phyloP scores from a whole-genome alignment of 2,113 vertebrate species.

The Hippocampus barbouri region DNA sequence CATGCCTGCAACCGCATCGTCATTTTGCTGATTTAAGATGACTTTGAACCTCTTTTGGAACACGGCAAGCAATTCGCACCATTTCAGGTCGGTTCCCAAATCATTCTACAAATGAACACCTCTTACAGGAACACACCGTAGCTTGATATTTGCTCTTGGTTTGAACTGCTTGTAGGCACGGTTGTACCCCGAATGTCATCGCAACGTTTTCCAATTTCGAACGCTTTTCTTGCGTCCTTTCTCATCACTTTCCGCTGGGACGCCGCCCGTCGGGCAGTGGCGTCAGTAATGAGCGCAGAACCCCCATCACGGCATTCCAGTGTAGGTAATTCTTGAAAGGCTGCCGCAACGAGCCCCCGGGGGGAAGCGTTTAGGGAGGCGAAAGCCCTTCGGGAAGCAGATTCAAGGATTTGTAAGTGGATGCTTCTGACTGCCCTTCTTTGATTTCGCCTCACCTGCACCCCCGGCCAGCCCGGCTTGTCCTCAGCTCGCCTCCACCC shows the following conservation, averaged over 20 bases:
- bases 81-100: too few relatives aligned
- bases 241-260: slow-evolving; percentile 4
- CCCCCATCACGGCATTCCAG: slow-evolving; percentile 21
- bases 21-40: too few relatives aligned
- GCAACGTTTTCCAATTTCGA: too few relatives aligned
- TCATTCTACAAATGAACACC: too few relatives aligned
- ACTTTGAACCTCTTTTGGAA: too few relatives aligned
- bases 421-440: slow-evolving; percentile 1
- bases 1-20: too few relatives aligned
- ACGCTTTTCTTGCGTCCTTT: too few relatives aligned
- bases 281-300: slow-evolving; percentile 56
- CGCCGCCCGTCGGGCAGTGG: slow-evolving; percentile 30
- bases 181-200: too few relatives aligned
- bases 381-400: slow-evolving; percentile 32
- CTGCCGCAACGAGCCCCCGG: slow-evolving; percentile 52
- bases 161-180: too few relatives aligned
- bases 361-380: slow-evolving; percentile 39
- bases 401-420: slow-evolving; percentile 21
- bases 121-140: too few relatives aligned
- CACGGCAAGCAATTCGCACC: too few relatives aligned
- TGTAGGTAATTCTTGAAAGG: slow-evolving; percentile 53
- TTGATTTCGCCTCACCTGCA: slow-evolving; percentile 14
- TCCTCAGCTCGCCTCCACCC: background rate
- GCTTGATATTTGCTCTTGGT: too few relatives aligned
- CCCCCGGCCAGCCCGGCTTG: background rate